Evolutionary conservation across 2,113 vertebrate species (phyloP).

Genomic region (Atractosteus spatula): DNA sequence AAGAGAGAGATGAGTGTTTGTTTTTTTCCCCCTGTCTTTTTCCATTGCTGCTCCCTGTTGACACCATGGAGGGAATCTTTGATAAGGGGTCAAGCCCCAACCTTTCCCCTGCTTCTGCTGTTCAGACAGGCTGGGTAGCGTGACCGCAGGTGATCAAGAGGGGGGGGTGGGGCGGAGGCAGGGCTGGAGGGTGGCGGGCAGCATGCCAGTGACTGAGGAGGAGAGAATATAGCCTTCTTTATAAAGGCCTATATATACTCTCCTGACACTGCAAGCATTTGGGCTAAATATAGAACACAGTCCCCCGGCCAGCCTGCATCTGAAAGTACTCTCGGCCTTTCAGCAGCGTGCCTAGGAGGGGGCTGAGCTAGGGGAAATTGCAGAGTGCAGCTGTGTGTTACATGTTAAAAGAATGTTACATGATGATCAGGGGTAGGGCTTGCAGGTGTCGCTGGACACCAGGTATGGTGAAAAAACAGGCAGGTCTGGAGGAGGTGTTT

Average conservation of each 20-base stretch:
- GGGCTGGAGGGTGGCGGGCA: slow-evolving; percentile 5
- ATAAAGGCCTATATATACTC: slow-evolving; percentile 40
- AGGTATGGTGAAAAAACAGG: no score
- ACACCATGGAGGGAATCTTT: slow-evolving; percentile 44
- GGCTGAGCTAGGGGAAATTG: not conserved
- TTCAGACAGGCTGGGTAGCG: slow-evolving; percentile 22
- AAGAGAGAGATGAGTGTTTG: slow-evolving; percentile 9
- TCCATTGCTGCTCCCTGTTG: slow-evolving; percentile 23
- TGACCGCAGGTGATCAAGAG: slow-evolving; percentile 18
- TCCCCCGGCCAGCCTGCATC: slow-evolving; percentile 27
- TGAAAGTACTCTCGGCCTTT: slow-evolving; percentile 42
- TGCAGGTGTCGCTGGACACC: slow-evolving; percentile 10
- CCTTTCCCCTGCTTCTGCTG: slow-evolving; percentile 34
- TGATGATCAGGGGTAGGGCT: not conserved
- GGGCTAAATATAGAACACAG: slow-evolving; percentile 52
- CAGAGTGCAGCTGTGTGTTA: not conserved
- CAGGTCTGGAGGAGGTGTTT: slow-evolving; percentile 19
- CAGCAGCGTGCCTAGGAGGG: slow-evolving; percentile 43
- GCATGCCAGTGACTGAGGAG: slow-evolving; percentile 22
- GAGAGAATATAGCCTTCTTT: slow-evolving; percentile 22
- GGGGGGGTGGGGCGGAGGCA: slow-evolving; percentile 29
- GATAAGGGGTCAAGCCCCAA: slow-evolving; percentile 29
- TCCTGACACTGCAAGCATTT: slow-evolving; percentile 43
- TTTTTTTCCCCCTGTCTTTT: not conserved
- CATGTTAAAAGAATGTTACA: not conserved